Conservation (phyloP, 2,888 invertebrate species). For the Cheilosia variabilis region DNA sequence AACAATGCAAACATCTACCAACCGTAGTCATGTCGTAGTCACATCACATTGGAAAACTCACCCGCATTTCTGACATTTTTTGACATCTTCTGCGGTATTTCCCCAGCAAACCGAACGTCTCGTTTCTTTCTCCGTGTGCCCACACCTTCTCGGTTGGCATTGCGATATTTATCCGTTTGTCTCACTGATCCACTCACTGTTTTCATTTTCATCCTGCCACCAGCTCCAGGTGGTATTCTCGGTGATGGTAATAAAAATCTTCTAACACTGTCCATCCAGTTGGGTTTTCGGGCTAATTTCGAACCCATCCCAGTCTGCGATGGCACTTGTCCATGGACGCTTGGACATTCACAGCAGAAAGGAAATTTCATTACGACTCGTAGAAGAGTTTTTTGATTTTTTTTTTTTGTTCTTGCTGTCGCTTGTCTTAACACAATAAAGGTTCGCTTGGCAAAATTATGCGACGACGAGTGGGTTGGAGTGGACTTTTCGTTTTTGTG, state of each 20-base stretch:
- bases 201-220: slow-evolving; percentile 36
- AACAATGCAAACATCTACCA: neutral
- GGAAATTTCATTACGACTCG: slow-evolving; percentile 63
- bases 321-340: slow-evolving; percentile 36
- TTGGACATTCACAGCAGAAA: slow-evolving; percentile 63
- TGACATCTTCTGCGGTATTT: slow-evolving; percentile 23
- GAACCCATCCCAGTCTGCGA: slow-evolving; percentile 10
- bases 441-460: slow-evolving; percentile 19
- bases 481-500: slow-evolving; percentile 60
- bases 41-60: slow-evolving; percentile 40
- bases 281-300: slow-evolving; percentile 42
- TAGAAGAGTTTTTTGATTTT: neutral
- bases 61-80: slow-evolving; percentile 45
- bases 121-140: slow-evolving; percentile 26
- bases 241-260: slow-evolving; percentile 46
- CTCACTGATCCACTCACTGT: slow-evolving; percentile 41
- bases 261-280: slow-evolving; percentile 58
- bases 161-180: slow-evolving; percentile 65
- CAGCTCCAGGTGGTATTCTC: slow-evolving; percentile 5
- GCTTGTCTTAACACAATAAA: slow-evolving; percentile 28
- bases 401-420: neutral
- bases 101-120: slow-evolving; percentile 35
- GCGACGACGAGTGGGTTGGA: neutral
- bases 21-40: slow-evolving; percentile 22
- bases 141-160: slow-evolving; percentile 52